A percentile compares a stretch with the other conserved stretches of the same genome.
These are phyloP conservation scores for Stomorhina lunata DNA, from an alignment of 2,888 invertebrate species.

Conservation along the genomic window DNA sequence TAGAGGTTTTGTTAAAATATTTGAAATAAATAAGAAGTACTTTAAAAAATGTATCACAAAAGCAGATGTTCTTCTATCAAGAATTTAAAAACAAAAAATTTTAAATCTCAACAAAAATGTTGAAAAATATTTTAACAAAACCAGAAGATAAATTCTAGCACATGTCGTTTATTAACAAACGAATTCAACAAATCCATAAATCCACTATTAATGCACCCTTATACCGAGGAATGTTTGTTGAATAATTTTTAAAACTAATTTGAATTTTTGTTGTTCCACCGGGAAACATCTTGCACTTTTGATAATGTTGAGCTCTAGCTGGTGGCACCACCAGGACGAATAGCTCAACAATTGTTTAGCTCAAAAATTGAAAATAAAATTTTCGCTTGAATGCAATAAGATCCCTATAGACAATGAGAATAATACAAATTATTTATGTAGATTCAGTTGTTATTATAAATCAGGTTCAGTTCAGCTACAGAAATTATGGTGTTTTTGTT, in stretches of 20 bases:
- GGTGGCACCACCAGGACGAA: slow-evolving; percentile 18
- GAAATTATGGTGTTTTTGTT: slow-evolving; percentile 27
- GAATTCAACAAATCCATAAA: slow-evolving; percentile 2
- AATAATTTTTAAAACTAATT: slow-evolving; percentile 63
- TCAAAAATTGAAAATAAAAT: slow-evolving; percentile 29
- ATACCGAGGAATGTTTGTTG: slow-evolving; percentile 44
- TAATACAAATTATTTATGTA: slow-evolving; percentile 8
- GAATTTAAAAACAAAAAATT: background rate
- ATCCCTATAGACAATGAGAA: slow-evolving; percentile 24
- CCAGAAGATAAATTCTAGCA: slow-evolving; percentile 46
- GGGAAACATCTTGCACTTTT: slow-evolving; percentile 54
- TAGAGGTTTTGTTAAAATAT: no score
- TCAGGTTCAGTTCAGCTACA: slow-evolving; percentile 46
- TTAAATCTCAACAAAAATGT: slow-evolving; percentile 45
- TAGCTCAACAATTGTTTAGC: slow-evolving; percentile 42
- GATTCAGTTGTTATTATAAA: slow-evolving; percentile 56
- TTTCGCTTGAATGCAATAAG: slow-evolving; percentile 56
- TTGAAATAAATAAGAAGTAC: no score
- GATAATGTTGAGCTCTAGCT: slow-evolving; percentile 47
- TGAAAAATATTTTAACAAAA: background rate
- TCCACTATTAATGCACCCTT: slow-evolving; percentile 46
- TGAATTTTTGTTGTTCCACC: slow-evolving; percentile 39
- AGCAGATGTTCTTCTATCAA: no score
- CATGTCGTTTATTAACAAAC: slow-evolving; percentile 52
- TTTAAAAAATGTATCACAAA: no score